Conservation (phyloP, 2,888 invertebrate genomes). For the Gastracanthus pulcherrimus region DNA sequence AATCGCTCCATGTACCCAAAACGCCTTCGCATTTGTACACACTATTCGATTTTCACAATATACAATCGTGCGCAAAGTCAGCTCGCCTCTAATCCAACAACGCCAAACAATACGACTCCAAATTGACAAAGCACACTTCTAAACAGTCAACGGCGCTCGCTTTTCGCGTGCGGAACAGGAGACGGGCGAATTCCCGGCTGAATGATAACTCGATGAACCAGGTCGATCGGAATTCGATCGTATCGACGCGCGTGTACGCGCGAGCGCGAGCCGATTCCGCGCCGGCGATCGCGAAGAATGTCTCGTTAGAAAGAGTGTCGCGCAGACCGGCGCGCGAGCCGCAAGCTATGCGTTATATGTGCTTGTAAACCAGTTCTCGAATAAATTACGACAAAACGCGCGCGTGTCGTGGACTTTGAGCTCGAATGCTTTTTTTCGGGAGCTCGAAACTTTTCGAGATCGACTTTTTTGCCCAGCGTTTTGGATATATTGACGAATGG, state of each 20-base stretch:
- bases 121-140: neutral
- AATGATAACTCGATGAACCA: conserved; percentile 48
- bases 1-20: too few species aligned
- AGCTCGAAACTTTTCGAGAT: neutral
- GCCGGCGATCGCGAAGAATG: conserved; percentile 53
- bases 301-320: conserved; percentile 42
- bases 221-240: conserved; percentile 56
- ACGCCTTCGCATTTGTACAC: too few species aligned
- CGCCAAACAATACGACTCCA: too few species aligned
- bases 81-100: too few species aligned
- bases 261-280: conserved; percentile 39
- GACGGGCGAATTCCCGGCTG: conserved; percentile 28
- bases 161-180: neutral
- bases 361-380: conserved; percentile 42
- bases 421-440: neutral
- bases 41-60: too few species aligned
- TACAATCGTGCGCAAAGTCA: too few species aligned
- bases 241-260: conserved; percentile 49
- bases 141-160: neutral
- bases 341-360: neutral
- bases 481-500: neutral
- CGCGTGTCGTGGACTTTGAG: neutral
- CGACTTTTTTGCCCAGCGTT: neutral
- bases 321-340: neutral
- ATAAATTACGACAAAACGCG: conserved; percentile 40